Evolutionary conservation across 2,888 invertebrate genomes (phyloP).

Genomic region (Rhabditoides inermis): DNA sequence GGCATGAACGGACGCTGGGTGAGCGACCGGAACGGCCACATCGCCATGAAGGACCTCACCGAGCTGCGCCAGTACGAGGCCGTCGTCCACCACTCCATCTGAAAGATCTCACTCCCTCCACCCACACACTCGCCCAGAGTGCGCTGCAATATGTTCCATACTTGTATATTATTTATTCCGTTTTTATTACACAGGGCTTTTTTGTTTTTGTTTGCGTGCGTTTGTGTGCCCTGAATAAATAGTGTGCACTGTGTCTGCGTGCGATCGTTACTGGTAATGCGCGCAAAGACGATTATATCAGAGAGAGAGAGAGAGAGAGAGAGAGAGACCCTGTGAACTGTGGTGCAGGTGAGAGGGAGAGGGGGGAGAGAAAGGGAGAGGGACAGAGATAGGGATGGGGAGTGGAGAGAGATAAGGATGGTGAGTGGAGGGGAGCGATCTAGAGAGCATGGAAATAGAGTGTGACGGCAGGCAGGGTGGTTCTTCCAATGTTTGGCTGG

Average conservation of each 20-base stretch:
- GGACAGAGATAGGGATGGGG: background rate
- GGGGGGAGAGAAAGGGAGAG: conserved; percentile 3
- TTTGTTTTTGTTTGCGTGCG: no score
- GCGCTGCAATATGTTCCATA: no score
- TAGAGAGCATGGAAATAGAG: background rate
- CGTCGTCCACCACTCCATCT: conserved; percentile 47
- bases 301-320: conserved; percentile 4
- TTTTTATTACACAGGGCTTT: no score
- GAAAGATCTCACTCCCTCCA: no score
- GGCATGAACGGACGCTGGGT: conserved; percentile 50
- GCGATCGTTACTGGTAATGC: no score
- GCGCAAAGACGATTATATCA: no score
- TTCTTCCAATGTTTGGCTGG: no score
- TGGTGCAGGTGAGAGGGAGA: conserved; percentile 1
- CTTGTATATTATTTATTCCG: no score
- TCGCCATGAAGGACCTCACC: conserved; percentile 51
- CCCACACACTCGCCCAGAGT: no score
- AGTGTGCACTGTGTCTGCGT: no score
- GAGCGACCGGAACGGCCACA: conserved; percentile 47
- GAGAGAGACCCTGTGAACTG: conserved; percentile 9
- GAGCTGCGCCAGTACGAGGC: conserved; percentile 50
- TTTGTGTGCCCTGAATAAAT: no score
- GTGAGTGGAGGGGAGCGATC: no score
- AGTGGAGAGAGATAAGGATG: conserved; percentile 1
- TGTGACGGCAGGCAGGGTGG: conserved; percentile 4